phyloP scores from a whole-genome alignment of 2,113 vertebrate genomes.

The Crotophaga sulcirostris region DNA sequence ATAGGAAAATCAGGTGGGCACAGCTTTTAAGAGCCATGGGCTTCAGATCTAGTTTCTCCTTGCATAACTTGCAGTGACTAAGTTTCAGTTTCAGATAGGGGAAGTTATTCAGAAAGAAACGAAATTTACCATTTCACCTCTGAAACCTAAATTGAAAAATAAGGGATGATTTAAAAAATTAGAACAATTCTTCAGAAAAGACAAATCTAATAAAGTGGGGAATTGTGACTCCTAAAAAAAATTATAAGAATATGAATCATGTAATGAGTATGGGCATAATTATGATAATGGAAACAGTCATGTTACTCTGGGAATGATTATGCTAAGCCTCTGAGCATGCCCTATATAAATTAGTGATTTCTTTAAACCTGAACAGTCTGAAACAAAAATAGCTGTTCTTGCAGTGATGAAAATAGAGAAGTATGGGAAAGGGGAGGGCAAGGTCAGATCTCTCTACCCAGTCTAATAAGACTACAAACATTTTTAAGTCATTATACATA shows the following conservation, averaged over 20 bases:
- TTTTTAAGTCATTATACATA: neutral
- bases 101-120: neutral
- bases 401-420: neutral
- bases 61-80: neutral
- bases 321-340: constrained; percentile 14
- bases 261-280: constrained; percentile 31
- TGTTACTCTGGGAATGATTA: constrained; percentile 45
- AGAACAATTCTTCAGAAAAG: constrained; percentile 28
- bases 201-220: constrained; percentile 33
- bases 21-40: neutral
- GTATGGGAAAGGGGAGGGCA: neutral
- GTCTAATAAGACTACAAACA: neutral
- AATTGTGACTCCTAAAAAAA: constrained; percentile 31
- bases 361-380: constrained; percentile 7
- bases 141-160: constrained; percentile 22
- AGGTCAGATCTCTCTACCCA: neutral
- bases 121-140: neutral
- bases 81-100: neutral
- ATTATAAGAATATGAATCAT: constrained; percentile 14
- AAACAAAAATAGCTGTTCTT: neutral
- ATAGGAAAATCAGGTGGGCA: neutral
- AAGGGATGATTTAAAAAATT: neutral
- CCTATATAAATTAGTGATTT: constrained; percentile 23
- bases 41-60: neutral
- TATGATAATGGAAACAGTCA: constrained; percentile 34